A percentile compares a stretch with the other conserved stretches of the same genome.
Conservation (phyloP, 1,140 invertebrate species). For the Bombus superbus region DNA sequence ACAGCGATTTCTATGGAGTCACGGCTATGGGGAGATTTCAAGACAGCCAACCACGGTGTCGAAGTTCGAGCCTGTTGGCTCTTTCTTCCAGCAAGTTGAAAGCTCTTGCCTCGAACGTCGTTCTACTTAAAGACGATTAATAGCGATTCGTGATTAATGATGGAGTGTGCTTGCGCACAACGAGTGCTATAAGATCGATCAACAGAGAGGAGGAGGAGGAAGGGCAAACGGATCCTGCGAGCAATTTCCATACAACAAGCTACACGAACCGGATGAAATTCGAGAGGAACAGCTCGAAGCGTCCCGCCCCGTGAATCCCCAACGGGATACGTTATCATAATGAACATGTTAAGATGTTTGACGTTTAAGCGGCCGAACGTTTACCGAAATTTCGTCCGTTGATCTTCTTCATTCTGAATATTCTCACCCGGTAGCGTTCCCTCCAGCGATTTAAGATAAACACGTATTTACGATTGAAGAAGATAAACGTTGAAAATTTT, state of each 20-base stretch:
- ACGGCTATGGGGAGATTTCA: not conserved
- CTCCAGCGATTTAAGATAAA: not conserved
- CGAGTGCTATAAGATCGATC: conserved; percentile 51
- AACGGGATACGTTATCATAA: conserved; percentile 15
- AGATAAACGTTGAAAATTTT: not conserved
- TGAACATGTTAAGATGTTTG: conserved; percentile 18
- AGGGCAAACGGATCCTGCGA: conserved; percentile 44
- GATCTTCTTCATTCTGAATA: not conserved
- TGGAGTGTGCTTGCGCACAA: conserved; percentile 23
- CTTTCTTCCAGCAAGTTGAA: conserved; percentile 49
- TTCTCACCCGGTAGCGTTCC: not conserved
- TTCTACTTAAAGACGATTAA: conserved; percentile 73
- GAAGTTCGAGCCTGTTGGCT: conserved; percentile 11
- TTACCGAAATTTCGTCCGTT: conserved; percentile 24
- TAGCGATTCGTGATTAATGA: conserved; percentile 72
- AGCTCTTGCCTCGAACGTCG: conserved; percentile 40
- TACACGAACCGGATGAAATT: conserved; percentile 9
- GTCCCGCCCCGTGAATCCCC: not conserved
- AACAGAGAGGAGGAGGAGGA: conserved; percentile 16
- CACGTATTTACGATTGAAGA: no score
- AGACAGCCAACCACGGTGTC: conserved; percentile 24
- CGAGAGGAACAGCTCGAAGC: conserved; percentile 4
- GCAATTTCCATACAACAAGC: conserved; percentile 44
- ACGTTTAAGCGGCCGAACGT: conserved; percentile 2
- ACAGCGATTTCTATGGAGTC: conserved; percentile 53